Conservation (phyloP, 2,888 invertebrate genomes). For the Artemia sp. region DNA sequence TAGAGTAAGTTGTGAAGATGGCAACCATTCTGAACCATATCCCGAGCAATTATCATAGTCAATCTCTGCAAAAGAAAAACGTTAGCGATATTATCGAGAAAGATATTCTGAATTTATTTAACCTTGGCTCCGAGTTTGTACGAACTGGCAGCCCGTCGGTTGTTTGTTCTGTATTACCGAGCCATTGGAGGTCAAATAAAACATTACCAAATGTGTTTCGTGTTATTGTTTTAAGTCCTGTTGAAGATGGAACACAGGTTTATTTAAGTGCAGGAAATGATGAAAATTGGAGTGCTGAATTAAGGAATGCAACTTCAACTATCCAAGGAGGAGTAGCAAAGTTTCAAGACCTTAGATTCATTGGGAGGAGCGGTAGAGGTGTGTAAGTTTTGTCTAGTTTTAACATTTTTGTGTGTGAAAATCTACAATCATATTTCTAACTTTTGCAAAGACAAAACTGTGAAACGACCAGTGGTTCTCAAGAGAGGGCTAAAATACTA, state of each 20-base stretch:
- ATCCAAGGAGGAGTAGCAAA: slow-evolving; percentile 98
- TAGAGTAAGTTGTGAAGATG: background rate
- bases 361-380: slow-evolving; percentile 97
- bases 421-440: slow-evolving; percentile 40
- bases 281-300: slow-evolving; percentile 89
- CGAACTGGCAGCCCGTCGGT: slow-evolving; percentile 90
- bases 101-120: background rate
- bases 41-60: background rate
- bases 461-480: too few species aligned
- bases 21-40: slow-evolving; percentile 7
- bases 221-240: slow-evolving; percentile 82
- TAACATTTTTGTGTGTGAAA: slow-evolving; percentile 32
- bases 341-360: slow-evolving; percentile 95
- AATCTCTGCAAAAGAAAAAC: background rate
- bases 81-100: background rate
- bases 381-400: slow-evolving; percentile 31
- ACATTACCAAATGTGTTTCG: slow-evolving; percentile 80
- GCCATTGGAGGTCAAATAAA: slow-evolving; percentile 94
- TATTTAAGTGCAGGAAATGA: slow-evolving; percentile 93
- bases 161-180: slow-evolving; percentile 75
- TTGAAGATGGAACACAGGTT: slow-evolving; percentile 88
- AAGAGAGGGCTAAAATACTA: too few species aligned
- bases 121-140: slow-evolving; percentile 54
- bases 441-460: slow-evolving; percentile 29
- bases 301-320: slow-evolving; percentile 81